Percentiles rank a stretch among this genome's conserved stretches.
Evolutionary conservation across 2,888 invertebrate species (phyloP).

Genomic region (Spialia ferax): DNA sequence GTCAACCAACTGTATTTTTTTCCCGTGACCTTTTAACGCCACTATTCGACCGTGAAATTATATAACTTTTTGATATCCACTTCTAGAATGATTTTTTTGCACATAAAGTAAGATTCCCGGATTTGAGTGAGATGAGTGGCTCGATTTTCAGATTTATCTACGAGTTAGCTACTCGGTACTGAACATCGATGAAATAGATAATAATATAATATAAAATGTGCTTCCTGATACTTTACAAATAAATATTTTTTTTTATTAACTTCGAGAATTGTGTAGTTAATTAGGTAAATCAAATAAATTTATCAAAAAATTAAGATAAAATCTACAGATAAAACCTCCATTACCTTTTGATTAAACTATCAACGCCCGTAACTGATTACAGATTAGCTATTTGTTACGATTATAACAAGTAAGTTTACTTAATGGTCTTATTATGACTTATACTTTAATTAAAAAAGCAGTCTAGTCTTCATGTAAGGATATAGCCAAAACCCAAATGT

Average conservation of each 20-base stretch:
- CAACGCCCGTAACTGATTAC: constrained; percentile 14
- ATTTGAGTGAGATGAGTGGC: too few relatives aligned
- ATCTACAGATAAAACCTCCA: neutral
- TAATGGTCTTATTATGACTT: constrained; percentile 1
- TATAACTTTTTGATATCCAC: constrained; percentile 16
- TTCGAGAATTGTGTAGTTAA: neutral
- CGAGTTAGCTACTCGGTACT: too few relatives aligned
- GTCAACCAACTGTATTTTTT: constrained; percentile 28
- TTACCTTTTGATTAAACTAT: constrained; percentile 8
- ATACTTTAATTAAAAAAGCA: too few relatives aligned
- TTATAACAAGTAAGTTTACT: too few relatives aligned
- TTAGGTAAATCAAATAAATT: constrained; percentile 2
- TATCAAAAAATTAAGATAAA: constrained; percentile 13
- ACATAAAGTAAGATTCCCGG: neutral
- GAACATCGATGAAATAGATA: too few relatives aligned
- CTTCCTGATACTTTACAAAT: neutral
- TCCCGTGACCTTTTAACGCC: constrained; percentile 19
- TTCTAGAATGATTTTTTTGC: neutral
- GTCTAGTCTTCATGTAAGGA: too few relatives aligned
- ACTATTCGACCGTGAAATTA: constrained; percentile 28
- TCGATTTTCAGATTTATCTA: too few relatives aligned
- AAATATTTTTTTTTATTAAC: too few relatives aligned
- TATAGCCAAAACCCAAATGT: too few relatives aligned
- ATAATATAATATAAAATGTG: too few relatives aligned
- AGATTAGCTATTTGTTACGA: neutral